Percentiles rank a stretch among this genome's conserved stretches.
Evolutionary conservation across 2,113 vertebrate genomes (phyloP).

Genomic region (Nycticebus coucang): DNA sequence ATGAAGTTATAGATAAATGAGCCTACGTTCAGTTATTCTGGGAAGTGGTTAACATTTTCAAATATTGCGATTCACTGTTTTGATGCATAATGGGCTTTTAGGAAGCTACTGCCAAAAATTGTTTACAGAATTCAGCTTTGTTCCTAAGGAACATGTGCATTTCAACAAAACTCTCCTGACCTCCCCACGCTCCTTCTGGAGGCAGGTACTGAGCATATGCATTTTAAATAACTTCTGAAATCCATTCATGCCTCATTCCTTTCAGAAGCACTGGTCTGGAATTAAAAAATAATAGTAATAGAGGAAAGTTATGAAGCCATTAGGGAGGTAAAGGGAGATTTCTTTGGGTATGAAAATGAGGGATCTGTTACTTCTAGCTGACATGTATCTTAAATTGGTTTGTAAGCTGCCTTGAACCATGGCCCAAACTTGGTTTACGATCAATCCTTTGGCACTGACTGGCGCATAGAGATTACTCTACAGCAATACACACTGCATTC

Average conservation of each 20-base stretch:
- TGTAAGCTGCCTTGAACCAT: neutral
- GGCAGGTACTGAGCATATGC: too few species aligned
- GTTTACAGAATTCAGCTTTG: conserved; percentile 13
- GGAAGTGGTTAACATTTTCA: conserved; percentile 51
- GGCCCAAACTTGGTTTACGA: neutral
- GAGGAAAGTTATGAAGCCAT: neutral
- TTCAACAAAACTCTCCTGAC: neutral
- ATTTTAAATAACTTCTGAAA: neutral
- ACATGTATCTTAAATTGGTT: neutral
- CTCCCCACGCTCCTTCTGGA: neutral
- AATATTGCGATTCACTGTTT: conserved; percentile 39
- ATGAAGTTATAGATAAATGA: neutral
- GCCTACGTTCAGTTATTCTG: conserved; percentile 26
- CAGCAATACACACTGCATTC: neutral
- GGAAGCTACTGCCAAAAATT: conserved; percentile 11
- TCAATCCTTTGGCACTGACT: neutral
- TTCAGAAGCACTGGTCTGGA: neutral
- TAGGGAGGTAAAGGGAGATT: neutral
- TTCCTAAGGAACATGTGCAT: neutral
- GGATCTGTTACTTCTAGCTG: neutral
- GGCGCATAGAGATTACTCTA: neutral
- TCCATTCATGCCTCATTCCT: neutral
- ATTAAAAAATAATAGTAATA: neutral
- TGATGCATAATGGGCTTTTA: conserved; percentile 17
- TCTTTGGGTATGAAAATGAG: neutral